These are phyloP conservation scores for Marasmarcha lunaedactyla DNA, from an alignment of 2,888 invertebrate genomes.

Conservation along the genomic window DNA sequence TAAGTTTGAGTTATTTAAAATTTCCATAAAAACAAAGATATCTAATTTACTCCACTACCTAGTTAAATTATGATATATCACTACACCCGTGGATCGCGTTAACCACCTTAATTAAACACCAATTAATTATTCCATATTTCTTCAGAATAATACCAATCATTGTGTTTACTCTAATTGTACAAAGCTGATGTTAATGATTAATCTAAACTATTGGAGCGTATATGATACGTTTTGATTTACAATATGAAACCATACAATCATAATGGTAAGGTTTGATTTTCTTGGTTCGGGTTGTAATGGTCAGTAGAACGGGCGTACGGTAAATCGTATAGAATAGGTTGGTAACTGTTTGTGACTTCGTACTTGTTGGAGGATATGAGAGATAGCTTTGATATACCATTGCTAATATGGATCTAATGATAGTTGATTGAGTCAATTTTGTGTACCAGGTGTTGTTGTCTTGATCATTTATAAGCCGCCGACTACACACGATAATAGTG, in stretches of 20 bases:
- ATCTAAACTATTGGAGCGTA: slow-evolving; percentile 25
- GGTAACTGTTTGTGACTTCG: slow-evolving; percentile 36
- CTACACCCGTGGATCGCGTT: not conserved
- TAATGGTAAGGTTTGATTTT: slow-evolving; percentile 15
- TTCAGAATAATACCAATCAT: slow-evolving; percentile 21
- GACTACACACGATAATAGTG: too few relatives aligned
- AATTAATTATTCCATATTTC: slow-evolving; percentile 22
- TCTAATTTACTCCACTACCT: too few relatives aligned
- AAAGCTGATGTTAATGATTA: slow-evolving; percentile 25
- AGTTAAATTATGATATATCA: too few relatives aligned
- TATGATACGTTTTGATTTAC: slow-evolving; percentile 6
- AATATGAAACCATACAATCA: slow-evolving; percentile 15
- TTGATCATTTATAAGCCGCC: too few relatives aligned
- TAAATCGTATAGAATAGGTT: slow-evolving; percentile 28
- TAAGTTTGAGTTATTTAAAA: too few relatives aligned
- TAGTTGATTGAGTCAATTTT: too few relatives aligned
- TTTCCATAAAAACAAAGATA: too few relatives aligned
- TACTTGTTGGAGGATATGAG: too few relatives aligned
- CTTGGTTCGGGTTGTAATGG: slow-evolving; percentile 18
- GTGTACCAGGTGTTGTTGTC: too few relatives aligned
- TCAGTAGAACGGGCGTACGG: slow-evolving; percentile 37
- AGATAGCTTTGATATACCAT: too few relatives aligned
- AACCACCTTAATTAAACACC: slow-evolving; percentile 9
- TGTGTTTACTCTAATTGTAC: slow-evolving; percentile 29
- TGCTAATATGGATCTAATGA: too few relatives aligned